Percentiles rank a stretch among this genome's conserved stretches.
Evolutionary conservation across 2,797 vertebrate genomes (phyloP).

Genomic region (Rhynchonycteris naso): DNA sequence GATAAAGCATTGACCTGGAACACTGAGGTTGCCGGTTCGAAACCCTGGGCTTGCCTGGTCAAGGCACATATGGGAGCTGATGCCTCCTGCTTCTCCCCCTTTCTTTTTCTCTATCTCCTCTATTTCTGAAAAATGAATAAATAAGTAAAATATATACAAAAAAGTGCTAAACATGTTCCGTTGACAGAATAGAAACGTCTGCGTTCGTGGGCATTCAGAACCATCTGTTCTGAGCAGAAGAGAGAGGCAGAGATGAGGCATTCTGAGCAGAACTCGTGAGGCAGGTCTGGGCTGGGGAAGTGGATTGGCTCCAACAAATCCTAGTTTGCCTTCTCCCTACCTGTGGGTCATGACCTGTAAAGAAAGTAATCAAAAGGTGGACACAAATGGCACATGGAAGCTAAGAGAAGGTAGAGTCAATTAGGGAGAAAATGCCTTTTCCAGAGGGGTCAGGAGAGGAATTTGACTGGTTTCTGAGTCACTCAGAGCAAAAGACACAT

Average conservation of each 20-base stretch:
- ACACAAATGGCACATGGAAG: neutral
- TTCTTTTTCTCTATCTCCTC: no score
- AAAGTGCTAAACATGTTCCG: conserved; percentile 40
- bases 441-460: conserved; percentile 20
- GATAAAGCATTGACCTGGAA: no score
- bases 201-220: conserved; percentile 70
- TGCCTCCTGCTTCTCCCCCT: no score
- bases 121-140: no score
- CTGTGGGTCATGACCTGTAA: neutral
- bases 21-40: no score
- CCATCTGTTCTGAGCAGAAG: conserved; percentile 81
- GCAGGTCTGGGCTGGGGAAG: neutral
- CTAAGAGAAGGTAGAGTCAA: conserved; percentile 31
- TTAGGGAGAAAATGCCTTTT: conserved; percentile 51
- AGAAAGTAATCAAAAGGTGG: conserved; percentile 33
- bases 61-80: no score
- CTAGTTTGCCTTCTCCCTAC: neutral
- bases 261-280: conserved; percentile 38
- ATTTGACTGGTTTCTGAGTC: conserved; percentile 66
- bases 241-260: conserved; percentile 51
- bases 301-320: neutral
- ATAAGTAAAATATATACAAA: no score
- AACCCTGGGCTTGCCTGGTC: no score
- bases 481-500: conserved; percentile 50
- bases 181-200: conserved; percentile 76